Evolutionary conservation across 2,888 invertebrate species (phyloP).

Genomic region (Patella pellucida): DNA sequence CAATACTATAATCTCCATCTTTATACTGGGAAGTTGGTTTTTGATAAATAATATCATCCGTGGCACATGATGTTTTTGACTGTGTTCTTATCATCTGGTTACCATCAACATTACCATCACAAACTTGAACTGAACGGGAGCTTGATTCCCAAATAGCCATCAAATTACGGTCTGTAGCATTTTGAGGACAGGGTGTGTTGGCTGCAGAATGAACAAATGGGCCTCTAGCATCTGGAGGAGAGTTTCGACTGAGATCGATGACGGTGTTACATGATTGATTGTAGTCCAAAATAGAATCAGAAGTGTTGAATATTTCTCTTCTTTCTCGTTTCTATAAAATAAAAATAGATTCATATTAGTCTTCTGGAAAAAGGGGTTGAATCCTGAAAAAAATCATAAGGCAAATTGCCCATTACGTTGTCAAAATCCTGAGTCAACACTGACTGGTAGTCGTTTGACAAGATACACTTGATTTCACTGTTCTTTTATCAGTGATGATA

Average conservation of each 20-base stretch:
- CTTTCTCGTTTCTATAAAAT: neutral
- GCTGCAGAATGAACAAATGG: constrained; percentile 2
- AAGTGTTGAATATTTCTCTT: neutral
- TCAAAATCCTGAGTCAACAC: no score
- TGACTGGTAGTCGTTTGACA: no score
- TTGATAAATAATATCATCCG: neutral
- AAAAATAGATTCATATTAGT: neutral
- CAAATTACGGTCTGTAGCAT: neutral
- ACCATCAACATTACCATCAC: neutral
- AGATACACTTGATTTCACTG: no score
- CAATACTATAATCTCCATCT: neutral
- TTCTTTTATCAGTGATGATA: no score
- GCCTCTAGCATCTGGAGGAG: neutral
- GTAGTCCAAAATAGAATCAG: constrained; percentile 5
- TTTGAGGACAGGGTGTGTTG: neutral
- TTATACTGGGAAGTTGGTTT: neutral
- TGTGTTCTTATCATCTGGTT: neutral
- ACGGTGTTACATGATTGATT: neutral
- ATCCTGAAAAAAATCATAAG: no score
- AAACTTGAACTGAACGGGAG: neutral
- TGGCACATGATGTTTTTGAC: neutral
- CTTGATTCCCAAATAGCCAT: constrained; percentile 6
- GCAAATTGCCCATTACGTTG: no score
- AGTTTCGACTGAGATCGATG: neutral
- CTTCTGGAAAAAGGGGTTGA: no score